phyloP scores from a whole-genome alignment of 2,113 vertebrate genomes.

The Toxotes chatareus region DNA sequence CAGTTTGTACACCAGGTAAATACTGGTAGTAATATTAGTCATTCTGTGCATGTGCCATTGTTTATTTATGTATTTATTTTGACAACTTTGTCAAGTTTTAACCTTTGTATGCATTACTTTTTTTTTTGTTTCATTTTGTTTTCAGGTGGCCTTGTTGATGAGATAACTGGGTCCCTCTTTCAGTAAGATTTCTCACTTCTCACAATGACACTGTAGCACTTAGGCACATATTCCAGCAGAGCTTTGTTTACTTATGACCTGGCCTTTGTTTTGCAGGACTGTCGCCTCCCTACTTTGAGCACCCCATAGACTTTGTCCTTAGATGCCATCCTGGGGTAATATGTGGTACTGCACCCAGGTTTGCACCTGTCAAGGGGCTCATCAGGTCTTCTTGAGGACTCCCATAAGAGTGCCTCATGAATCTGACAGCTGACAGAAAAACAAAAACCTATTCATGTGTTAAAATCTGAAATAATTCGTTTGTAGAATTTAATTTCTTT shows the following conservation, averaged over 20 bases:
- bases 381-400: not conserved
- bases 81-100: not conserved
- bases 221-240: not conserved
- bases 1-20: slow-evolving; percentile 88
- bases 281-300: slow-evolving; percentile 72
- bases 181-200: slow-evolving; percentile 78
- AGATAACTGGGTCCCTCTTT: slow-evolving; percentile 83
- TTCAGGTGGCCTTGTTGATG: slow-evolving; percentile 86
- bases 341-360: not conserved
- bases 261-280: slow-evolving; percentile 65
- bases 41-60: not conserved
- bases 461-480: not conserved
- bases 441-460: slow-evolving; percentile 16
- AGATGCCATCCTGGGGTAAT: not conserved
- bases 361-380: no score
- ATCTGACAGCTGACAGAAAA: slow-evolving; percentile 1
- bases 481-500: not conserved
- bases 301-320: not conserved
- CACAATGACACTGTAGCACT: not conserved
- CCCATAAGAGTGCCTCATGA: not conserved
- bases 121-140: not conserved
- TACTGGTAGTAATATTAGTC: not conserved
- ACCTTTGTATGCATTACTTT: not conserved
- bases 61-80: not conserved
- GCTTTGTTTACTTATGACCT: not conserved